These are phyloP conservation scores for Rhynchonycteris naso DNA, from an alignment of 2,797 vertebrate species.

Conservation along the genomic window DNA sequence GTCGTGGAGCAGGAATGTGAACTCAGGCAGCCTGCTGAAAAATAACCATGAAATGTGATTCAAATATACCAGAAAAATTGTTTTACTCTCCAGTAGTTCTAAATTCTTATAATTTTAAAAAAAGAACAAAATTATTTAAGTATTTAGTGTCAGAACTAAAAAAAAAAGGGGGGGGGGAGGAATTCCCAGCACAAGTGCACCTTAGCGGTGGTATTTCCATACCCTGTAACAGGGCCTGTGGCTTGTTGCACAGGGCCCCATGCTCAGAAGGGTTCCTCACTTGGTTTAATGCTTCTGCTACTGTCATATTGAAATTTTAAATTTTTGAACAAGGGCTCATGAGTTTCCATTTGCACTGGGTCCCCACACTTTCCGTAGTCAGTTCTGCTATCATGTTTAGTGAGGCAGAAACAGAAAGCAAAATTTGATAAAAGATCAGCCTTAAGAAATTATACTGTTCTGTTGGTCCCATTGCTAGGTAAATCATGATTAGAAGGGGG, in stretches of 20 bases:
- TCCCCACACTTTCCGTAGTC: not conserved
- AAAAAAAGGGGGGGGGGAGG: not conserved
- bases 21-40: not conserved
- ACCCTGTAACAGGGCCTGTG: not conserved
- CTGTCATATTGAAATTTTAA: not conserved
- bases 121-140: not conserved
- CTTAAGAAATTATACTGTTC: not conserved
- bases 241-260: not conserved
- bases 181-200: not conserved
- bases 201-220: accelerated
- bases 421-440: not conserved
- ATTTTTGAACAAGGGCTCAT: not conserved
- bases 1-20: not conserved
- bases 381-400: not conserved
- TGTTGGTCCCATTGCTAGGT: not conserved
- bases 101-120: not conserved
- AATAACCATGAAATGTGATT: not conserved
- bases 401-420: not conserved
- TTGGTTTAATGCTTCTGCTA: not conserved
- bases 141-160: not conserved
- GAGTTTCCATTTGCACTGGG: not conserved
- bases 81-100: not conserved
- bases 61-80: not conserved
- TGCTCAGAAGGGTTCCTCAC: not conserved
- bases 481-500: not conserved